Base-by-base conservation (phyloP, 2,888 invertebrate species). In the Drosophila picticornis region DNA sequence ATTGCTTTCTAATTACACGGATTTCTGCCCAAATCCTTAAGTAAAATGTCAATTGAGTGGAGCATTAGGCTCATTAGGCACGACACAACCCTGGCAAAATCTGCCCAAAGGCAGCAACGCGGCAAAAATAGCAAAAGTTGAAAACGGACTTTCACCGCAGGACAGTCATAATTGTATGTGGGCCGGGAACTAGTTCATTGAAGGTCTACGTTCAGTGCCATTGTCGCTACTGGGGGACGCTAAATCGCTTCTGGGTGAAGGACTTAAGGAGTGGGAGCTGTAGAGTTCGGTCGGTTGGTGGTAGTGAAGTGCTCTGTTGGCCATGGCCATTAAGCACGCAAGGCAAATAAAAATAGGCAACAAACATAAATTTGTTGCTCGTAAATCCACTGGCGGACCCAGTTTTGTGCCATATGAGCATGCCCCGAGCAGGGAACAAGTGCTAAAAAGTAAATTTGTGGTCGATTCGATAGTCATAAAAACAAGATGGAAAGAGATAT, bases 361-460 rank as follows among this genome's bases (percentile, higher is more conserved):
- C 84, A 82, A 78, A 83, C 88, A 88, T 88, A 88, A 88, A 88
- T 90, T 88, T 86, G 81, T 86, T 82, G 86, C 84, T 90, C 88
- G 90, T 88, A 90, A 88, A 88, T 90, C 87, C 84, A 83, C 55
- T 85, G 77, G 61, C 64, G 58, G 80, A 46, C 75, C 72, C 80
- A 65, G 85, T 72, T 80, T 51, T 56, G 48, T 78, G 60, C 53
- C 80, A 71, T 64, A 79, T 74, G 69, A 72, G 68, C 80, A 80
- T 88, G 88, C 87, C 87, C 73, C 74, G 72, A 66, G 85, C 89
- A 64, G 90, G 87, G 88, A 87, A 82, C 90, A 80, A 85, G 87
- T 87, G 90, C 88, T 87, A 90, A 88, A 90, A 90, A 90, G 86
- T 90, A 88, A 88, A 90, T 88, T 88, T 88, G 88, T 90, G 88